phyloP scores from a whole-genome alignment of 2,797 vertebrate species.

The Fistularia tabacaria region DNA sequence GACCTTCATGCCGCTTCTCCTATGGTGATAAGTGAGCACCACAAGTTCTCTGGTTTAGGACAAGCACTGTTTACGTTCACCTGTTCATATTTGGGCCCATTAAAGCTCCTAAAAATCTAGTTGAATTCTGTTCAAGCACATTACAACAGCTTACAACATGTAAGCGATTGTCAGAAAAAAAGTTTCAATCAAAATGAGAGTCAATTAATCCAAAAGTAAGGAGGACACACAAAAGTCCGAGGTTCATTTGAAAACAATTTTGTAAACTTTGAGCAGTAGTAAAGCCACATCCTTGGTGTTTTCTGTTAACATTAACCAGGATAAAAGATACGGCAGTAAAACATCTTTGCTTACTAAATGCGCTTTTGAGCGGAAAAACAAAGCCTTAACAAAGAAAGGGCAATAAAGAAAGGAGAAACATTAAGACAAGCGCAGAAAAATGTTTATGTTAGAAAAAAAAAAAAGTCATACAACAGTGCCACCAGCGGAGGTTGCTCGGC shows the following conservation, averaged over 20 bases:
- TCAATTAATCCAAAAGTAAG: no score
- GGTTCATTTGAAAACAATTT: slow-evolving; percentile 1
- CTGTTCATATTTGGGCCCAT: no score
- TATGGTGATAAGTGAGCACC: no score
- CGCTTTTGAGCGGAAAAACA: slow-evolving; percentile 36
- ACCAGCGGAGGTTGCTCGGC: slow-evolving; percentile 6
- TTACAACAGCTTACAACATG: no score
- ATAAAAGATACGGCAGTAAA: slow-evolving; percentile 39
- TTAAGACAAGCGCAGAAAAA: background rate
- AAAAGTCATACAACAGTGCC: slow-evolving; percentile 24
- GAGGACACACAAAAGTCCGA: background rate
- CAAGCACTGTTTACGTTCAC: no score
- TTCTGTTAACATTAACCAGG: slow-evolving; percentile 36
- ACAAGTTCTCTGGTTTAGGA: no score
- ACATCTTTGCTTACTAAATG: slow-evolving; percentile 45
- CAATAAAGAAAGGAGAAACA: slow-evolving; percentile 6
- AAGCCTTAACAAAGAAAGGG: slow-evolving; percentile 46
- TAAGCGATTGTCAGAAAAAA: no score
- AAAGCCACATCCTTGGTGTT: background rate
- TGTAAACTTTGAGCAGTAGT: slow-evolving; percentile 2
- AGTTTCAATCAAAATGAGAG: no score
- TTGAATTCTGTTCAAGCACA: no score
- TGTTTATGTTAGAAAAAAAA: background rate
- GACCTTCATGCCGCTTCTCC: no score
- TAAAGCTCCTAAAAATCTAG: no score